Base-by-base conservation (phyloP, 2,888 invertebrate genomes). In the Lycia hirtaria region DNA sequence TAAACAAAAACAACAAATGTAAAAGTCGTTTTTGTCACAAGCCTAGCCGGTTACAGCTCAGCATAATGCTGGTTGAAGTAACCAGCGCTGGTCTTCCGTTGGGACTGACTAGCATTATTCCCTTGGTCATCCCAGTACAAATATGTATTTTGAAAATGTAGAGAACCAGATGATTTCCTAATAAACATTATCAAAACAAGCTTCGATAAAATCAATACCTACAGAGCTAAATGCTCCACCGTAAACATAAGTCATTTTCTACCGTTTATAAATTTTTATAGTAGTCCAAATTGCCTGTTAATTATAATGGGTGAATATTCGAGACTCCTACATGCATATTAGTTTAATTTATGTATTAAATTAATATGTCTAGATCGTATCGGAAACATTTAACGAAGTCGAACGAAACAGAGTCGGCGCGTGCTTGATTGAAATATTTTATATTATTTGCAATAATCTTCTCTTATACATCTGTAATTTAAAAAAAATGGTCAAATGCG, bases 321-420 rank as follows among this genome's bases (percentile, higher is more conserved):
- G 64, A 56, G 64, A 69, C 71, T 68, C 69, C 65, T 71, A 73
- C 77, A 67, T 71, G 69, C 63, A 71, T 75, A 72, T 72, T 75
- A 73, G 60, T 59, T 67, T 73, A 75, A 75, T 75, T 76, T 79
- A 77, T 79, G 67, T 72, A 73, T 69, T 64, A 69, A 64, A 76
- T 76, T 73, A 75, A 75, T 75, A 74, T 69, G 71, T 76, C 68
- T 49, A 72, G 80, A 80, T 79, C 45, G 70, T 75, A 80, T 80
- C 80, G 41, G 1, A 43, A 59, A 61, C 59, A 62, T 62, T 62
- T 59, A 67, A 65, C 65, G 64, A 70, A 68, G 69, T 66, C 30
- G 35, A 58, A 53, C 24, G 14, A 37, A 47, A 32, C 32, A 12
- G 28, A 33, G 32, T 40, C 47, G 60, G 50, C 61, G 43, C 61